These are phyloP conservation scores for Uloborus plumipes DNA, from an alignment of 2,888 invertebrate species.

Conservation along the genomic window DNA sequence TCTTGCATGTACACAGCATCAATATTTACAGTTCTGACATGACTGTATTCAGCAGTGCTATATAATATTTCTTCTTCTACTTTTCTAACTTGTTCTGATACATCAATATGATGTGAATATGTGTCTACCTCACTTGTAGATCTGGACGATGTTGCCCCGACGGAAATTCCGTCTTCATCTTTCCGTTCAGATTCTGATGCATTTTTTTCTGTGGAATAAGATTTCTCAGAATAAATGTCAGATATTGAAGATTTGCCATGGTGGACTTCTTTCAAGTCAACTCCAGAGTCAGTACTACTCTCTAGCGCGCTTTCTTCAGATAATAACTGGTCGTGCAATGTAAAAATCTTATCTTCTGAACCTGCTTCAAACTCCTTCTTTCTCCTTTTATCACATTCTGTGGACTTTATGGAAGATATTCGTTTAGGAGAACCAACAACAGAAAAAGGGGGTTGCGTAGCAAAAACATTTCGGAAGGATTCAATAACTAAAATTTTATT, in stretches of 20 bases:
- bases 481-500: constrained; percentile 54
- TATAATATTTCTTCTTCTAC: constrained; percentile 4
- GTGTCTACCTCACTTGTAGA: no score
- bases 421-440: constrained; percentile 24
- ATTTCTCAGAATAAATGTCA: constrained; percentile 8
- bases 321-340: constrained; percentile 45
- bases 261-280: constrained; percentile 45
- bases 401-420: not conserved
- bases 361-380: constrained; percentile 7
- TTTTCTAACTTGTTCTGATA: not conserved
- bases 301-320: constrained; percentile 60
- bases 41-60: not conserved
- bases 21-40: not conserved
- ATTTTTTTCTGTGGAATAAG: not conserved
- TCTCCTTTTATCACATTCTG: constrained; percentile 20
- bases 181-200: no score
- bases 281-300: constrained; percentile 58
- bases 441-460: constrained; percentile 46
- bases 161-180: no score
- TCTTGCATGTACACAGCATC: constrained; percentile 22
- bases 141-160: no score
- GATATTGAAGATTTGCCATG: not conserved
- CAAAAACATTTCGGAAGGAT: constrained; percentile 55
- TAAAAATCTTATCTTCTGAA: constrained; percentile 30
- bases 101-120: not conserved